Conservation (phyloP, 2,888 invertebrate species). For the Torymus tubicola region DNA sequence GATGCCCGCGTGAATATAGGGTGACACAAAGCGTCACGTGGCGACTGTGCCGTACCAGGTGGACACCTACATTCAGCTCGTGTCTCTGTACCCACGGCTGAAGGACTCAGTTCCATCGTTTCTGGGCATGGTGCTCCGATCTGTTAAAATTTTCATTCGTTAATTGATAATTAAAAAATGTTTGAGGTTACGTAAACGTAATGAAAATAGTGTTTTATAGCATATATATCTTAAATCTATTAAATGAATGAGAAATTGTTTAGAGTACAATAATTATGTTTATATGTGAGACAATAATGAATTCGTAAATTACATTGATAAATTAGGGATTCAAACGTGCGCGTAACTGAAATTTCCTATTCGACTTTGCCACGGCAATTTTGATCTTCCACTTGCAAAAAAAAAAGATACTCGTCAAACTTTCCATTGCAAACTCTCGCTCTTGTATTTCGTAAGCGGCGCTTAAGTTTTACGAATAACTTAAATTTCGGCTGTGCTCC, state of each 20-base stretch:
- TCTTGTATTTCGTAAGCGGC: conserved; percentile 31
- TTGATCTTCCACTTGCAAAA: neutral
- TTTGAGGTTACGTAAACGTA: too few species aligned
- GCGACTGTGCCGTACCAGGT: conserved; percentile 86
- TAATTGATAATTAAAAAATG: too few species aligned
- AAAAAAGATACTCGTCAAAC: conserved; percentile 5
- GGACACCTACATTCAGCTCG: conserved; percentile 90
- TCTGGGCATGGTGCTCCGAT: conserved; percentile 89
- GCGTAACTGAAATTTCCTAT: too few species aligned
- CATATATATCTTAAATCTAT: too few species aligned
- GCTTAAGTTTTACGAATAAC: conserved; percentile 32
- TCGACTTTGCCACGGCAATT: neutral
- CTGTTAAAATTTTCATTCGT: conserved; percentile 67
- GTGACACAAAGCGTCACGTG: conserved; percentile 84
- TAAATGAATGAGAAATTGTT: too few species aligned
- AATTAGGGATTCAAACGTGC: too few species aligned
- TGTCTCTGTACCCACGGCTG: conserved; percentile 78
- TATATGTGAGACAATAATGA: too few species aligned
- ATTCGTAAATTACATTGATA: too few species aligned
- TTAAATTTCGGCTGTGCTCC: conserved; percentile 38
- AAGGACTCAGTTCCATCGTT: conserved; percentile 89
- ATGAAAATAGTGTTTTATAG: too few species aligned
- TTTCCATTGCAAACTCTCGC: conserved; percentile 22
- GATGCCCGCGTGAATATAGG: conserved; percentile 86
- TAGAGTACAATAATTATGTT: too few species aligned